Evolutionary conservation across 2,888 invertebrate species (phyloP), one percentile per base, ranked within the genome.

Genomic region (Chironomus riparius): DNA sequence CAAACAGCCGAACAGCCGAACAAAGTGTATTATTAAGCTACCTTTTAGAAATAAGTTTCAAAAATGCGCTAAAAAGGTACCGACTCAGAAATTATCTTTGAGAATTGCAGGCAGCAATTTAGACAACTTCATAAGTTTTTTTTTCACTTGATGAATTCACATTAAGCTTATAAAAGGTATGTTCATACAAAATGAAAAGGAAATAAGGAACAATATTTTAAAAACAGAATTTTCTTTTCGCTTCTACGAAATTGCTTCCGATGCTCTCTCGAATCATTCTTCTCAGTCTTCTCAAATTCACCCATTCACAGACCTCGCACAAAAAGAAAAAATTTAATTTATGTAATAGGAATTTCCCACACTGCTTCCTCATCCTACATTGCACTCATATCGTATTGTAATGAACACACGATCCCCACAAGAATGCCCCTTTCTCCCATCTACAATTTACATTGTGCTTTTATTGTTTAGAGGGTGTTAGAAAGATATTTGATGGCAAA

Each of bases 271-370:
- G 28, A 50, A 50, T 15, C 4, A 50, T 50, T 50, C 50, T 50
- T 50, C 12, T 15, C 5, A 10, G 4, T 10, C 56, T 56, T 56
- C 15, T 56, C 4, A 10, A 56, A 2, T 24, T 21, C 65, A 65
- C 21, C 21, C n/a, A 21, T 65, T 13, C 65, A 13, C 21, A 21
- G 12, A 65, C 13, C 10, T 65, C 22, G 12, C 4, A 24, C 15
- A n/a, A 38, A 73, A 62, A 18, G 68, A 38, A 47, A 61, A 68
- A 73, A 68, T 68, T 47, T 48, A 68, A 74, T 74, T 74, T 68
- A 74, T 74, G 73, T 65, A 74, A 74, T 74, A 74, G 73, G 47
- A 74, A 65, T 74, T 74, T 56, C 18, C n/a, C 70, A 24, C 22
- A 50, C 70, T 22, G 3, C 48, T 56, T 21, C 3, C 22, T 24